These are phyloP conservation scores for Epizoanthus fatuus DNA, from an alignment of 92 coral and sea anemone genomes.

Conservation along the genomic window DNA sequence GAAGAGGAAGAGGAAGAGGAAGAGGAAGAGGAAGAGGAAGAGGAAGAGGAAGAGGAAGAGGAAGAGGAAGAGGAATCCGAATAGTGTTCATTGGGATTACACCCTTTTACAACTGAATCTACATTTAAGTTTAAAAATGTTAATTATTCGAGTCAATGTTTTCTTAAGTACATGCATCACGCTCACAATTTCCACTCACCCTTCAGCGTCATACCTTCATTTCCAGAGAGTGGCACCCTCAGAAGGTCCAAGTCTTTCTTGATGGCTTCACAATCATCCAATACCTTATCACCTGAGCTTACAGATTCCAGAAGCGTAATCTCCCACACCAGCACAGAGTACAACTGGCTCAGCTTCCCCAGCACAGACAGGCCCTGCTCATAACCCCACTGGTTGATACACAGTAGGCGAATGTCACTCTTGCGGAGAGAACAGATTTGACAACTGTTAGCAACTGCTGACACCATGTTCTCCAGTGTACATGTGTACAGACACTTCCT, in stretches of 20 bases:
- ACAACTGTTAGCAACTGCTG: not conserved
- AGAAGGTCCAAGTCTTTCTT: slow-evolving; percentile 70
- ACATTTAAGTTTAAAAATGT: too few relatives aligned
- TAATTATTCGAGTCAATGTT: too few relatives aligned
- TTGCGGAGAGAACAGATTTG: slow-evolving; percentile 9
- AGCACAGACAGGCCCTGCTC: slow-evolving; percentile 82
- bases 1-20: too few relatives aligned
- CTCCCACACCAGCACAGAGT: slow-evolving; percentile 96
- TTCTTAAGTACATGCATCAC: not conserved
- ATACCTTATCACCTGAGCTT: slow-evolving; percentile 63
- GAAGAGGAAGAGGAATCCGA: too few relatives aligned
- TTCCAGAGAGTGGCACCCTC: slow-evolving; percentile 45
- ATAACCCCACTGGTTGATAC: slow-evolving; percentile 96
- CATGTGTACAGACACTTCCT: not conserved
- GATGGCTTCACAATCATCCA: slow-evolving; percentile 54
- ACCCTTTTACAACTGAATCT: too few relatives aligned
- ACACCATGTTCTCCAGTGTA: too few relatives aligned
- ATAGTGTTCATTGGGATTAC: too few relatives aligned
- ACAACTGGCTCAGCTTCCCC: slow-evolving; percentile 84
- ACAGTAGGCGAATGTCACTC: slow-evolving; percentile 92
- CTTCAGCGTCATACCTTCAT: slow-evolving; percentile 44
- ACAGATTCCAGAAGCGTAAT: slow-evolving; percentile 87
- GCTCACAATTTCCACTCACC: not conserved
- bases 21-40: too few relatives aligned
- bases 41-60: too few relatives aligned